phyloP scores from a whole-genome alignment of 2,113 vertebrate genomes.

The Atractosteus spatula region DNA sequence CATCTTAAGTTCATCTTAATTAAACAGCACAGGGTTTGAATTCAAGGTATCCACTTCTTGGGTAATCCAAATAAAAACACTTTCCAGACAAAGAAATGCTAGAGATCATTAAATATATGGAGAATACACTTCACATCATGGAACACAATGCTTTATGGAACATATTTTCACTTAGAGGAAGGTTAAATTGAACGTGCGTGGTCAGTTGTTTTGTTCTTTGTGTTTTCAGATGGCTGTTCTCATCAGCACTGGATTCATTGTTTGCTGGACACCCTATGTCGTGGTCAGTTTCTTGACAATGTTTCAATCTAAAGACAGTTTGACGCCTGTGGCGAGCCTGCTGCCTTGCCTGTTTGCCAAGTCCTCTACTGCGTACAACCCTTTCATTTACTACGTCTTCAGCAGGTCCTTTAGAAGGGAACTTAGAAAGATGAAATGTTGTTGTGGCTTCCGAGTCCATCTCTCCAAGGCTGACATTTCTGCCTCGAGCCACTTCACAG shows the following conservation, averaged over 20 bases:
- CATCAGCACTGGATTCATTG: constrained; percentile 66
- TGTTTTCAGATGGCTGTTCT: constrained; percentile 69
- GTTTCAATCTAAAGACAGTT: constrained; percentile 47
- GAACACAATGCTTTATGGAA: too few relatives aligned
- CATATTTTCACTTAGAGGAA: too few relatives aligned
- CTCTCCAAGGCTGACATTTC: background rate
- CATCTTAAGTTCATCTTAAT: too few relatives aligned
- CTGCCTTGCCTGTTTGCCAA: constrained; percentile 77
- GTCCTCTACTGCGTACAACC: constrained; percentile 70
- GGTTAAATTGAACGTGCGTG: too few relatives aligned
- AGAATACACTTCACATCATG: too few relatives aligned
- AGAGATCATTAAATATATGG: too few relatives aligned
- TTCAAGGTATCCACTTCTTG: too few relatives aligned
- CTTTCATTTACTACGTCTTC: constrained; percentile 73
- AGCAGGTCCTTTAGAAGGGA: constrained; percentile 55
- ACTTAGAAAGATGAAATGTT: constrained; percentile 38
- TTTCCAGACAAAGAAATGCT: too few relatives aligned
- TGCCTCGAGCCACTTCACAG: background rate
- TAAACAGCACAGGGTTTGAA: too few relatives aligned
- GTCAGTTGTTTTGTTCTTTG: background rate
- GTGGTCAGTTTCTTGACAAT: constrained; percentile 72
- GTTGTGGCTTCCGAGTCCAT: constrained; percentile 21
- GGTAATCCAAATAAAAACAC: too few relatives aligned
- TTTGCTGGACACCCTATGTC: constrained; percentile 71
- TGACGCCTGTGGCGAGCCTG: constrained; percentile 58